phyloP scores from a whole-genome alignment of 2,888 invertebrate species.

The Drosophila heteroneura region DNA sequence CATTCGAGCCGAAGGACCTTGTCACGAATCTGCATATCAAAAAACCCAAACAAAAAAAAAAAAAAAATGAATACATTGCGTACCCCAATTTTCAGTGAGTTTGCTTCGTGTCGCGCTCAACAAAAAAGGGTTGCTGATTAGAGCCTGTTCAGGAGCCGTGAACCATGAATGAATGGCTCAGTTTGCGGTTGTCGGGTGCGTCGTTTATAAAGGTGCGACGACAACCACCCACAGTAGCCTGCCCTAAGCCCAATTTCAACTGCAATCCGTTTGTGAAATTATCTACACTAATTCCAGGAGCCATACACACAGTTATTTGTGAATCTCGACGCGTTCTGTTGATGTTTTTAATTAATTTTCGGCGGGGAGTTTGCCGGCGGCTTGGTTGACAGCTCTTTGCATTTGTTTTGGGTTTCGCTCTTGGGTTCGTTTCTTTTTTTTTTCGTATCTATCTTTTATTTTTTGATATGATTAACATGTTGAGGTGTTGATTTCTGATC shows the following conservation, averaged over 20 bases:
- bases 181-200: constrained; percentile 51
- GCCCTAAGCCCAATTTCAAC: constrained; percentile 21
- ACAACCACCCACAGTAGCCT: constrained; percentile 42
- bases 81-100: constrained; percentile 57
- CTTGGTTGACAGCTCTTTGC: constrained; percentile 39
- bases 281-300: constrained; percentile 72
- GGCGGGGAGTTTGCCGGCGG: constrained; percentile 9
- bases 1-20: constrained; percentile 45
- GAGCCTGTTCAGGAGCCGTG: constrained; percentile 62
- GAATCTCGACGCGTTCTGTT: constrained; percentile 74
- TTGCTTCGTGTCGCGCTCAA: constrained; percentile 25
- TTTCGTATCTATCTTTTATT: constrained; percentile 19
- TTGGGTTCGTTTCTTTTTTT: neutral
- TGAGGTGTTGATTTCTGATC: constrained; percentile 76
- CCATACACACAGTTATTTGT: constrained; percentile 45
- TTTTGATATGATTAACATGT: constrained; percentile 67
- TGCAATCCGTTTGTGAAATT: constrained; percentile 57
- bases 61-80: constrained; percentile 31
- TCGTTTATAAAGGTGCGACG: constrained; percentile 77
- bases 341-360: constrained; percentile 80
- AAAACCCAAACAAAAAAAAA: constrained; percentile 53
- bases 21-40: constrained; percentile 81
- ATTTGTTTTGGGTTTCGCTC: constrained; percentile 16
- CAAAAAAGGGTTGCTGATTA: constrained; percentile 78
- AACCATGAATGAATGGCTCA: constrained; percentile 74